Conservation (phyloP, 2,113 vertebrate species). For the Charina bottae region DNA sequence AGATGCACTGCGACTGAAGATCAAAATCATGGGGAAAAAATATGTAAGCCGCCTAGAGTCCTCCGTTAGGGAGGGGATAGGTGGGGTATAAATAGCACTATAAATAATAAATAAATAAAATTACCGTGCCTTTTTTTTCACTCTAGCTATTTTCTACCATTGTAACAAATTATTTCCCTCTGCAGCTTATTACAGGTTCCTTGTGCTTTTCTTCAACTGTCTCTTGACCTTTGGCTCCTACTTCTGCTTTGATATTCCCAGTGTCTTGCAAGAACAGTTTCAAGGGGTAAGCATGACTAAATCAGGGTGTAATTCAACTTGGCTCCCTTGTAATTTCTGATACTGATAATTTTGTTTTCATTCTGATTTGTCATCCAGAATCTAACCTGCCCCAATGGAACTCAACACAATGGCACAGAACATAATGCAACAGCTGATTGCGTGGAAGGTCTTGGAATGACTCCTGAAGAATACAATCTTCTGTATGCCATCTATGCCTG, state of each 20-base stretch:
- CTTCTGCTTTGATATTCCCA: conserved; percentile 84
- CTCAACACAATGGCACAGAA: conserved; percentile 38
- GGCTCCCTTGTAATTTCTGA: not conserved
- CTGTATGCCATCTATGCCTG: conserved; percentile 82
- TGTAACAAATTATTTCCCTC: not conserved
- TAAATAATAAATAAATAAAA: too few species aligned
- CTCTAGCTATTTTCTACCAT: not conserved
- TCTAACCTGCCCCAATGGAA: conserved; percentile 78
- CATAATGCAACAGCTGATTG: conserved; percentile 70
- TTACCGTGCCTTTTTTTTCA: not conserved
- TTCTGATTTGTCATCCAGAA: conserved; percentile 67
- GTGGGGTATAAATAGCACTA: too few species aligned
- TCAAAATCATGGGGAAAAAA: too few species aligned
- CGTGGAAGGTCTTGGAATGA: conserved; percentile 81
- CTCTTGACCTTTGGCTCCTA: conserved; percentile 81
- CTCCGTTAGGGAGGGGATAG: too few species aligned
- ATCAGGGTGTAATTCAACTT: not conserved
- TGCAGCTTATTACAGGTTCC: conserved; percentile 74
- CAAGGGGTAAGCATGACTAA: conserved; percentile 72
- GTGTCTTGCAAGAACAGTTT: conserved; percentile 83
- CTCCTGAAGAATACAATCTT: conserved; percentile 81
- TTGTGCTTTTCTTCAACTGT: conserved; percentile 83
- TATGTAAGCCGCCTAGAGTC: too few species aligned
- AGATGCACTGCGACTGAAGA: not conserved
- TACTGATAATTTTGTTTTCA: not conserved